phyloP scores from a whole-genome alignment of 2,113 vertebrate species.

The Geococcyx californianus region DNA sequence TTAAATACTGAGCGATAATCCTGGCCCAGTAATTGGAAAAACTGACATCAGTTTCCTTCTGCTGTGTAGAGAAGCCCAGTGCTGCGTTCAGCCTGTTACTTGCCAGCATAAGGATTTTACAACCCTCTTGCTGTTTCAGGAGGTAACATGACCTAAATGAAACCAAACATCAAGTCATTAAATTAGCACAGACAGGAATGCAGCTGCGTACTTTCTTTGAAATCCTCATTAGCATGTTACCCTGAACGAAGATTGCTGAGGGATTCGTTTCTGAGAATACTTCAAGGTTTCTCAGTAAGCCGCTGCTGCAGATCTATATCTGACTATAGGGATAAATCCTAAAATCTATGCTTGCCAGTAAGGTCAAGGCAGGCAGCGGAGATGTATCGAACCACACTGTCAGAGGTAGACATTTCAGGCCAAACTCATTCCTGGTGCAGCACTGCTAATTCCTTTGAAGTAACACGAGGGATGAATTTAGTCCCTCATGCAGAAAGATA shows the following conservation, averaged over 20 bases:
- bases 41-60: not conserved
- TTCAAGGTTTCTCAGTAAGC: constrained; percentile 53
- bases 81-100: not conserved
- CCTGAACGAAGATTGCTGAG: not conserved
- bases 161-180: constrained; percentile 5
- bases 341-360: constrained; percentile 69
- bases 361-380: constrained; percentile 64
- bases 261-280: constrained; percentile 68
- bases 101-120: not conserved
- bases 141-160: not conserved
- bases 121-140: not conserved
- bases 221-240: constrained; percentile 34
- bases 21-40: constrained; percentile 22
- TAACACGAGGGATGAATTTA: constrained; percentile 60
- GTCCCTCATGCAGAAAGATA: constrained; percentile 62
- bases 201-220: constrained; percentile 45
- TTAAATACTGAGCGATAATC: not conserved
- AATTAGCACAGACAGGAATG: constrained; percentile 44
- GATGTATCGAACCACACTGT: constrained; percentile 68
- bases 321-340: constrained; percentile 69
- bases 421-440: constrained; percentile 43
- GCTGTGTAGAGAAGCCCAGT: not conserved
- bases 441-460: constrained; percentile 55
- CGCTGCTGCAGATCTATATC: constrained; percentile 67
- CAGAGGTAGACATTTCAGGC: constrained; percentile 47